These are phyloP conservation scores for Turdus rufiventris DNA, from an alignment of 2,113 vertebrate genomes.

Conservation along the genomic window DNA sequence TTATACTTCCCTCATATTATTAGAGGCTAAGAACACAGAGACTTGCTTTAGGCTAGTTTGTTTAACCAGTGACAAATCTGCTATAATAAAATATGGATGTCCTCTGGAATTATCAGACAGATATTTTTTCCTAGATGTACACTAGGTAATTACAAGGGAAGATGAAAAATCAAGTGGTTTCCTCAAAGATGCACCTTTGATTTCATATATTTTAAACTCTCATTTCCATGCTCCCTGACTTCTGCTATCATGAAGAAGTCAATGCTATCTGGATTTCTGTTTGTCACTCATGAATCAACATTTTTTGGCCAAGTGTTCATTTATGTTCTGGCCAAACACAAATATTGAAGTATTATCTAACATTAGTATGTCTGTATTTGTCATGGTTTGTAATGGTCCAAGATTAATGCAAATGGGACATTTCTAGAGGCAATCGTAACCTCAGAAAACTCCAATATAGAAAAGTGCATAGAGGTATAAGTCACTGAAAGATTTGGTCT, in stretches of 20 bases:
- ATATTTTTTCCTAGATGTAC: neutral
- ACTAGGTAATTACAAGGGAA: neutral
- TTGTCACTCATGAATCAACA: neutral
- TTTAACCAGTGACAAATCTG: neutral
- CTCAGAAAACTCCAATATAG: neutral
- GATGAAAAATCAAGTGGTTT: neutral
- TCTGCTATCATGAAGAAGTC: neutral
- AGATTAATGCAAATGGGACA: neutral
- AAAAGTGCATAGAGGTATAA: neutral
- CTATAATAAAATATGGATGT: slow-evolving; percentile 13
- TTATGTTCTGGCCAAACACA: neutral
- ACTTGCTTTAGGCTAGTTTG: neutral
- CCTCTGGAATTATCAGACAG: neutral
- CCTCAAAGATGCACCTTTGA: neutral
- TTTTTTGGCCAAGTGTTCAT: neutral
- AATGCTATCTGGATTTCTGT: neutral
- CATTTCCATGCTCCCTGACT: neutral
- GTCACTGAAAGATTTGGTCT: neutral
- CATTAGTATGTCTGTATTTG: neutral
- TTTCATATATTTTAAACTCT: neutral
- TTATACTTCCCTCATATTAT: neutral
- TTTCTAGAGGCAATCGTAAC: neutral
- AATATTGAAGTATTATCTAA: neutral
- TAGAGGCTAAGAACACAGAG: neutral
- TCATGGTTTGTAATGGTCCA: neutral